phyloP scores from a whole-genome alignment of 2,113 vertebrate species.

The Progne subis region DNA sequence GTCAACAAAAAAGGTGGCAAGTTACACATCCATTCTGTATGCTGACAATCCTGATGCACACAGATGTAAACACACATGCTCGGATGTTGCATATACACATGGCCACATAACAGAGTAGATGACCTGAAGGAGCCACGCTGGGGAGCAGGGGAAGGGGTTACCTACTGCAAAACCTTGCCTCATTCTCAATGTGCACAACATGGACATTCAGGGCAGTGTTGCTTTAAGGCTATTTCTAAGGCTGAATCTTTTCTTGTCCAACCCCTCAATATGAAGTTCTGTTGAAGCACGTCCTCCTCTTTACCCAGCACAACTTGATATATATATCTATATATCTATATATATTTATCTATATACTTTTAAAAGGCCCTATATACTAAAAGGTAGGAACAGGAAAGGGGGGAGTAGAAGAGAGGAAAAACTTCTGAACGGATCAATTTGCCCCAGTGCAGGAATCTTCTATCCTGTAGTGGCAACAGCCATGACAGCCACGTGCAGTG shows the following conservation, averaged over 20 bases:
- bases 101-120: conserved; percentile 37
- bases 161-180: background rate
- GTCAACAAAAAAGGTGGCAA: conserved; percentile 51
- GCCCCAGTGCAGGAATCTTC: conserved; percentile 31
- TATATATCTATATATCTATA: conserved; percentile 17
- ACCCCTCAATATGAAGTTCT: background rate
- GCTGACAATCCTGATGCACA: conserved; percentile 33
- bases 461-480: background rate
- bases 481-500: background rate
- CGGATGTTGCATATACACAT: conserved; percentile 23
- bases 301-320: conserved; percentile 33
- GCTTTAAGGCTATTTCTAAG: conserved; percentile 73
- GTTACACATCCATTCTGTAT: conserved; percentile 73
- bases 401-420: background rate
- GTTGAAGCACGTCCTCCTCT: conserved; percentile 28
- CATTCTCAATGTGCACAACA: conserved; percentile 24
- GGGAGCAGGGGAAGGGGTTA: conserved; percentile 12
- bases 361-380: conserved; percentile 43
- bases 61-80: conserved; percentile 60
- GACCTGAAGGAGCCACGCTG: conserved; percentile 42
- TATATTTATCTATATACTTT: conserved; percentile 49
- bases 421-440: background rate
- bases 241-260: conserved; percentile 39
- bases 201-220: conserved; percentile 71
- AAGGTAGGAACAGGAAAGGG: conserved; percentile 6